These are phyloP conservation scores for Pipa parva DNA, from an alignment of 2,113 vertebrate species.

Conservation along the genomic window DNA sequence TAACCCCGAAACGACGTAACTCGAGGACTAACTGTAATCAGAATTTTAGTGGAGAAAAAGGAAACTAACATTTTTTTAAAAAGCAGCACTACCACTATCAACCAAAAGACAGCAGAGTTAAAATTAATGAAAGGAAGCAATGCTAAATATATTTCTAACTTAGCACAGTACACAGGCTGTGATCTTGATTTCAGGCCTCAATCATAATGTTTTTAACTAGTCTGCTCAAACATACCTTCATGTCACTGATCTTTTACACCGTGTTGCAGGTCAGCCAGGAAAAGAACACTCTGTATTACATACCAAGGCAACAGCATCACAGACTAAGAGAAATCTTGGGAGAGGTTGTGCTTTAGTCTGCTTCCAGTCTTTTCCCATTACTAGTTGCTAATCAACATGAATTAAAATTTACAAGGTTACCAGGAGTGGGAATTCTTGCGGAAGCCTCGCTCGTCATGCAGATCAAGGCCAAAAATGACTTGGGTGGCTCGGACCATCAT, in stretches of 20 bases:
- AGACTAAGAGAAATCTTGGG: background rate
- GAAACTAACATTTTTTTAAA: too few relatives aligned
- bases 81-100: too few relatives aligned
- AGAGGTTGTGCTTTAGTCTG: background rate
- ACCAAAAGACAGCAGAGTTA: too few relatives aligned
- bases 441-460: constrained; percentile 1
- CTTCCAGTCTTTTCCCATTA: background rate
- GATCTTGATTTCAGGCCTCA: too few relatives aligned
- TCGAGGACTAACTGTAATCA: too few relatives aligned
- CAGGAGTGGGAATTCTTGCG: constrained; percentile 14
- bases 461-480: constrained; percentile 1
- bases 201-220: too few relatives aligned
- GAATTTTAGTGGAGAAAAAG: too few relatives aligned
- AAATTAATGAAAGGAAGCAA: too few relatives aligned
- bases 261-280: background rate
- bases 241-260: background rate
- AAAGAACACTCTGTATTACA: constrained; percentile 1
- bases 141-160: too few relatives aligned
- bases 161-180: too few relatives aligned
- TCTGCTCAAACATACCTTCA: too few relatives aligned
- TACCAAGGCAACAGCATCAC: constrained; percentile 26
- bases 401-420: constrained; percentile 22
- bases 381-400: constrained; percentile 30
- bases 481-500: background rate
- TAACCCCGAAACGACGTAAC: too few relatives aligned